Percentiles rank a stretch among this genome's conserved stretches.
Evolutionary conservation across 2,797 vertebrate species (phyloP).

Genomic region (Etheostoma nigrum): DNA sequence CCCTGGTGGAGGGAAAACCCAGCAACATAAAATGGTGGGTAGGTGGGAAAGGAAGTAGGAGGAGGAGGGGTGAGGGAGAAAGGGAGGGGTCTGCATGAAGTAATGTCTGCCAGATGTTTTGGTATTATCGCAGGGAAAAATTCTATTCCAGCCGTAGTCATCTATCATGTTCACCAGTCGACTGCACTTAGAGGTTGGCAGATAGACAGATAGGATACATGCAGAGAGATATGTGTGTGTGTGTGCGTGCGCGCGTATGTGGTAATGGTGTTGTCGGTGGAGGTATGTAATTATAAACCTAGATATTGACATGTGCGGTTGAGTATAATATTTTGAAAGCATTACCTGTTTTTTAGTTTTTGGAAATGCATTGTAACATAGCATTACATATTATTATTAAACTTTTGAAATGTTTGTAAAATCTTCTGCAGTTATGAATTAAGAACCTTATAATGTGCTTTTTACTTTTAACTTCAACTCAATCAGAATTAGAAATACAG

Average conservation of each 20-base stretch:
- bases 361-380: not conserved
- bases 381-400: not conserved
- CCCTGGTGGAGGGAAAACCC: constrained; percentile 45
- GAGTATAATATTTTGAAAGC: constrained; percentile 12
- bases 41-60: constrained; percentile 16
- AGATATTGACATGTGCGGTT: constrained; percentile 9
- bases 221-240: constrained; percentile 27
- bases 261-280: not conserved
- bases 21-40: constrained; percentile 9
- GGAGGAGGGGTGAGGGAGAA: constrained; percentile 20
- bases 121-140: constrained; percentile 67
- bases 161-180: constrained; percentile 65
- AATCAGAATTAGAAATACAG: not conserved
- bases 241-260: not conserved
- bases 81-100: constrained; percentile 49
- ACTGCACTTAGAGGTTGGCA: constrained; percentile 43
- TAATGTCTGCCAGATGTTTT: constrained; percentile 79
- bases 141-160: constrained; percentile 55
- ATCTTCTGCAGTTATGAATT: not conserved
- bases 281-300: constrained; percentile 9
- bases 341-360: not conserved
- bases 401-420: not conserved
- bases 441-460: not conserved
- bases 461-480: not conserved
- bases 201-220: constrained; percentile 52